Percentiles rank a stretch among this genome's conserved stretches.
These are phyloP conservation scores for Myzus persicae DNA, from an alignment of 1,140 invertebrate species.

Conservation along the genomic window DNA sequence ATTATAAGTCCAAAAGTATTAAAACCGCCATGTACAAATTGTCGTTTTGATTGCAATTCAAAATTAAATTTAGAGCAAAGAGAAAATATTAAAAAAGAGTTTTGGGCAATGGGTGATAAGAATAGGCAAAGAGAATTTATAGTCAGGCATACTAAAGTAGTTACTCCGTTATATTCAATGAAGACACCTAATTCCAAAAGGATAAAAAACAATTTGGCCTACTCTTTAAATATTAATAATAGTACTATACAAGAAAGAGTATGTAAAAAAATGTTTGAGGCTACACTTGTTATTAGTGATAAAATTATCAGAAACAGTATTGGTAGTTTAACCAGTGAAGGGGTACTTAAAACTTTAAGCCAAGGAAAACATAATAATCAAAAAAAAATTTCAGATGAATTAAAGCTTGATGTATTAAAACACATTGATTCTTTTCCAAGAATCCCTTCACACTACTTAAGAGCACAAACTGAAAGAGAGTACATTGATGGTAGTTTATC, in stretches of 20 bases:
- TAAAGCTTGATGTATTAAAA: constrained; percentile 49
- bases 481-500: constrained; percentile 59
- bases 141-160: neutral
- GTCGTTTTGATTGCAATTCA: neutral
- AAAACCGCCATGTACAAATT: constrained; percentile 43
- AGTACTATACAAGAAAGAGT: constrained; percentile 7
- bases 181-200: neutral
- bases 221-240: neutral
- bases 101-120: constrained; percentile 30
- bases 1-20: neutral
- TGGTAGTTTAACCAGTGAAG: neutral
- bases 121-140: constrained; percentile 23
- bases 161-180: neutral
- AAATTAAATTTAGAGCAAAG: constrained; percentile 23
- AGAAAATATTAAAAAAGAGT: neutral
- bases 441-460: constrained; percentile 57
- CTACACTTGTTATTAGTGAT: constrained; percentile 46
- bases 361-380: constrained; percentile 59
- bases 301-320: constrained; percentile 26
- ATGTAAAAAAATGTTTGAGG: constrained; percentile 44
- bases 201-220: constrained; percentile 16
- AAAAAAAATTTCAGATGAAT: constrained; percentile 33
- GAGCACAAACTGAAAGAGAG: constrained; percentile 48
- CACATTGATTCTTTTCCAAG: constrained; percentile 60
- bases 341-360: neutral